A percentile compares a stretch with the other conserved stretches of the same genome.
phyloP scores from a whole-genome alignment of 2,888 invertebrate genomes.

The Rosalia funebris region DNA sequence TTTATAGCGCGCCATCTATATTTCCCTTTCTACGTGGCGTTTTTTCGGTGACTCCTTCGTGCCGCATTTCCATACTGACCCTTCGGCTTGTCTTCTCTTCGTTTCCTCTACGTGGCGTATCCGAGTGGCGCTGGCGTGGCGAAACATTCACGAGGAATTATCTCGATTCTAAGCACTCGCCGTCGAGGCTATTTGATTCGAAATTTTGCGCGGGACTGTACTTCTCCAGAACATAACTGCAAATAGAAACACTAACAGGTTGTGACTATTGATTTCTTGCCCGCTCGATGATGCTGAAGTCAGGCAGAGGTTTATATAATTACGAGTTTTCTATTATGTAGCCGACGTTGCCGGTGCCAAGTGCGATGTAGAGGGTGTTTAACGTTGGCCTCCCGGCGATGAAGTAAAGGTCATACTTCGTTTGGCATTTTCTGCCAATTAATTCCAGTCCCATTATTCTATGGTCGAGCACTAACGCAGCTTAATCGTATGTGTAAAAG shows the following conservation, averaged over 20 bases:
- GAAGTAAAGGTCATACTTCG: too few species aligned
- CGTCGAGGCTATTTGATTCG: conserved; percentile 34
- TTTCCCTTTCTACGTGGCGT: background rate
- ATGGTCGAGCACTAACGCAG: too few species aligned
- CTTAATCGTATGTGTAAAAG: too few species aligned
- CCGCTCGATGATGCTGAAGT: conserved; percentile 35
- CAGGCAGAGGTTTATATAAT: conserved; percentile 26
- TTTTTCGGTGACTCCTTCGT: background rate
- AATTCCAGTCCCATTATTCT: too few species aligned
- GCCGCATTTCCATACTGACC: background rate
- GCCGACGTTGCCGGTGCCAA: too few species aligned
- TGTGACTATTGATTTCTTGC: conserved; percentile 46
- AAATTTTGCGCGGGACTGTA: conserved; percentile 41
- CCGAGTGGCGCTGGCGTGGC: background rate
- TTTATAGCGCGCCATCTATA: background rate
- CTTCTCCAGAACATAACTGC: conserved; percentile 44
- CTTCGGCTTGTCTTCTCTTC: background rate
- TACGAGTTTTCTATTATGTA: conserved; percentile 26
- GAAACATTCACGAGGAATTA: conserved; percentile 7
- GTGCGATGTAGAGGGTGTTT: too few species aligned
- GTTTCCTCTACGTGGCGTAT: background rate
- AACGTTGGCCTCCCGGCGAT: too few species aligned
- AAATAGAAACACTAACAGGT: conserved; percentile 45
- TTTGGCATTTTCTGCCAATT: too few species aligned
- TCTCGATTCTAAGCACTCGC: conserved; percentile 7